phyloP scores from a whole-genome alignment of 1,140 invertebrate species.

The Lethocerus indicus region DNA sequence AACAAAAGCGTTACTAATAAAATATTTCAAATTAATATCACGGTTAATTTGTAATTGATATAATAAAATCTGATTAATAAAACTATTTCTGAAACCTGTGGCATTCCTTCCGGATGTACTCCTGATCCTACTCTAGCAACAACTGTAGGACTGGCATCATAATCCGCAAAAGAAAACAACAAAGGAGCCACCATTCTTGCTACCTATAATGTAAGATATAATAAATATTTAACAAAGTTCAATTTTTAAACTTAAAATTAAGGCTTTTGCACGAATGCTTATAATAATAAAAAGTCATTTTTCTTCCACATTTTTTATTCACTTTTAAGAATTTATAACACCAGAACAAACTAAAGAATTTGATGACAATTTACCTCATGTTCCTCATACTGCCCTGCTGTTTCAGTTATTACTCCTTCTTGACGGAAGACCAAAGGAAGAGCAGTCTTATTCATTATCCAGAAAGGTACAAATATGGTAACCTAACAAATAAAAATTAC shows the following conservation, averaged over 20 bases:
- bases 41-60: neutral
- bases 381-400: slow-evolving; percentile 87
- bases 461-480: slow-evolving; percentile 70
- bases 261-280: neutral
- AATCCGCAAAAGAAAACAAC: slow-evolving; percentile 83
- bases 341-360: neutral
- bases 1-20: neutral
- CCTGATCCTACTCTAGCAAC: slow-evolving; percentile 54
- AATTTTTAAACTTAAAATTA: neutral
- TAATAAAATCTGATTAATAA: neutral
- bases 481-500: slow-evolving; percentile 34
- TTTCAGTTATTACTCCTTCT: slow-evolving; percentile 59
- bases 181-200: slow-evolving; percentile 85
- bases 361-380: slow-evolving; percentile 47
- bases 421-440: slow-evolving; percentile 87
- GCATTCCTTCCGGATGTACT: slow-evolving; percentile 39
- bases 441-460: slow-evolving; percentile 92
- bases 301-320: too few species aligned
- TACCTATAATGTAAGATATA: slow-evolving; percentile 7
- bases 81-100: slow-evolving; percentile 26
- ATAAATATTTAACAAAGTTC: neutral
- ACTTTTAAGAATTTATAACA: too few species aligned
- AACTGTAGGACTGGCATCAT: slow-evolving; percentile 49
- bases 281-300: too few species aligned
- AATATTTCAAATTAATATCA: neutral